Evolutionary conservation across 2,113 vertebrate species (phyloP).

Genomic region (Acanthisitta chloris): DNA sequence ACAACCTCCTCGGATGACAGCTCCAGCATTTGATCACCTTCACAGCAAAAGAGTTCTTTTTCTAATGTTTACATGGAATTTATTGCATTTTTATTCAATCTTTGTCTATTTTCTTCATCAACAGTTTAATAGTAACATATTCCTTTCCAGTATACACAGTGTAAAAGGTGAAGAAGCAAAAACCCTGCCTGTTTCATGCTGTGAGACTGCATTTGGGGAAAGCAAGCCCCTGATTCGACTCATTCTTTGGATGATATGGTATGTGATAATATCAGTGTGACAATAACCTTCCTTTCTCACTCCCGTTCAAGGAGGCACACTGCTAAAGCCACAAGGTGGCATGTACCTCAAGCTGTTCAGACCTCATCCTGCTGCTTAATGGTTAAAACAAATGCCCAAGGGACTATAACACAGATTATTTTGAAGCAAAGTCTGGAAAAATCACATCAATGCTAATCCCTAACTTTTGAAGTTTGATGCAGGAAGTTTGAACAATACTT

Average conservation of each 20-base stretch:
- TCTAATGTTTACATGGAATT: background rate
- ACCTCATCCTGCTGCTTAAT: background rate
- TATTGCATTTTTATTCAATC: background rate
- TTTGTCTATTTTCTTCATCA: background rate
- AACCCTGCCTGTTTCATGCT: background rate
- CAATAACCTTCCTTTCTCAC: background rate
- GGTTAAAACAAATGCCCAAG: background rate
- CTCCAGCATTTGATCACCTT: background rate
- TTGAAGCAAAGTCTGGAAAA: background rate
- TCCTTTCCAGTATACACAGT: background rate
- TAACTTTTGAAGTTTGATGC: background rate
- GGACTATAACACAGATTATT: background rate
- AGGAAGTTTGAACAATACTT: background rate
- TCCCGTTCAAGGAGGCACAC: background rate
- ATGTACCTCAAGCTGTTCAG: background rate
- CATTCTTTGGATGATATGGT: background rate
- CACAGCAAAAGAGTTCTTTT: background rate
- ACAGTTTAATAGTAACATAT: background rate
- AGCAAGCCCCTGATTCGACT: background rate
- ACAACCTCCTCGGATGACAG: background rate
- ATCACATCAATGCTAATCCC: background rate
- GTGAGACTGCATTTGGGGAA: background rate
- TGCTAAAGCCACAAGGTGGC: slow-evolving; percentile 35
- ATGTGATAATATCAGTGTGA: background rate
- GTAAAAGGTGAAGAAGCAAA: background rate